Base-by-base conservation (phyloP, 2,888 invertebrate species). In the Mallateleia sp. region DNA sequence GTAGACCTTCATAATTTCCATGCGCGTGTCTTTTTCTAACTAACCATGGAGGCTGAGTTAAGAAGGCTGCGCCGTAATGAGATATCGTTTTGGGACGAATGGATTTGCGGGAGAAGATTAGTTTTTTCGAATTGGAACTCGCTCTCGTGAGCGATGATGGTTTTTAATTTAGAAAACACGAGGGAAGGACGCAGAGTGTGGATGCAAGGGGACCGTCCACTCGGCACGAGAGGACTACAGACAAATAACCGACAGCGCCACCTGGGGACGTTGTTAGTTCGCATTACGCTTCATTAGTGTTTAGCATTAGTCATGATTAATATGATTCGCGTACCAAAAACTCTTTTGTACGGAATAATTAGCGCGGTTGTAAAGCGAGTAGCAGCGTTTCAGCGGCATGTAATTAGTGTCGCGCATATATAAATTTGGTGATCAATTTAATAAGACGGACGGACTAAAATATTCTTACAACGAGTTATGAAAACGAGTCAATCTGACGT, bases 371-470 rank as follows among this genome's bases (percentile, higher is more conserved):
- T 78, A 84, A 84, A 84, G 78, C 74, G 74, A 84, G 79, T 67
- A 69, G 74, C 75, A 60, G 56, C 54, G 79, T 85, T 75, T 54
- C 79, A 47, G 85, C 62, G 79, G 38, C 84, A 72, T 79, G 79
- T 80, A 79, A 85, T 85, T 85, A 85, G 79, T 75, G 85, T 80
- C 85, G 74, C 62, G 75, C 75, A 74, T 45, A 45, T 45, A 45
- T 80, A 85, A 85, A 85, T 85, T 80, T 34, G 80, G 80, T 64
- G 69, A 85, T 85, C 80, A 85, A 80, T 80, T 85, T 85, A 74
- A 79, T 85, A 79, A 80, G 80, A 79, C 62, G 75, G 52, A 45
- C 69, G 50, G 32, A 75, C 45, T 62, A 64, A 84, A 84, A 84
- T 67, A 74, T 64, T 52, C 62, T 34, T 15, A 74, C 42, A 14